phyloP scores from a whole-genome alignment of 1,140 invertebrate species.

The Neomicropteryx cornuta region DNA sequence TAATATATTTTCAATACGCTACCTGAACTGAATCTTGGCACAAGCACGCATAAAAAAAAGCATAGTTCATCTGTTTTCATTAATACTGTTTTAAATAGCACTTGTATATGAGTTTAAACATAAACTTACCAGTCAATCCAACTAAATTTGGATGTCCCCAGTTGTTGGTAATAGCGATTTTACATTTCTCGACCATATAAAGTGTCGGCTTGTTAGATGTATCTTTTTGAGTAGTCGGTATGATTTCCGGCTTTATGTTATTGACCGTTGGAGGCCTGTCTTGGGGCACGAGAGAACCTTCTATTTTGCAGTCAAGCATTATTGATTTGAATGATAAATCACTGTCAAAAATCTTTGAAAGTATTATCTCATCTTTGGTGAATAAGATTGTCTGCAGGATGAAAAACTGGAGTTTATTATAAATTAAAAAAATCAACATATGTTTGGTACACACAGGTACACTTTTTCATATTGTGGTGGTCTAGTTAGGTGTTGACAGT shows the following conservation, averaged over 20 bases:
- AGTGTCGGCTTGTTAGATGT: conserved; percentile 21
- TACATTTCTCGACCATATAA: conserved; percentile 35
- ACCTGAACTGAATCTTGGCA: too few species aligned
- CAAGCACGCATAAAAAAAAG: too few species aligned
- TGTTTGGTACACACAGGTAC: too few species aligned
- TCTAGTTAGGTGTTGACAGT: too few species aligned
- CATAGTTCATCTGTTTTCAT: too few species aligned
- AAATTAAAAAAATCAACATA: too few species aligned
- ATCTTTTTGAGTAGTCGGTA: conserved; percentile 15
- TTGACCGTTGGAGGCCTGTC: conserved; percentile 47
- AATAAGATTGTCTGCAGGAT: conserved; percentile 75
- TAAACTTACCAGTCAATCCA: conserved; percentile 44
- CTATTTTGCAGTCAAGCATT: conserved; percentile 29
- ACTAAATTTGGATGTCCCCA: conserved; percentile 45
- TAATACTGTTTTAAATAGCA: too few species aligned
- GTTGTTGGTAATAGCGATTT: conserved; percentile 43
- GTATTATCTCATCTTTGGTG: conserved; percentile 60
- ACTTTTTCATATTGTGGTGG: too few species aligned
- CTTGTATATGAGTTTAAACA: background rate
- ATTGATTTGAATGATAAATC: conserved; percentile 53
- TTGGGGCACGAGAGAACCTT: conserved; percentile 19
- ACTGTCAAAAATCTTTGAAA: conserved; percentile 60
- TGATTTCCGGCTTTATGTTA: conserved; percentile 21
- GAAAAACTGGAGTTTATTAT: too few species aligned
- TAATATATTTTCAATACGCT: too few species aligned